Evolutionary conservation across 1,140 invertebrate genomes (phyloP).

Genomic region (Scaptomyza pallida): DNA sequence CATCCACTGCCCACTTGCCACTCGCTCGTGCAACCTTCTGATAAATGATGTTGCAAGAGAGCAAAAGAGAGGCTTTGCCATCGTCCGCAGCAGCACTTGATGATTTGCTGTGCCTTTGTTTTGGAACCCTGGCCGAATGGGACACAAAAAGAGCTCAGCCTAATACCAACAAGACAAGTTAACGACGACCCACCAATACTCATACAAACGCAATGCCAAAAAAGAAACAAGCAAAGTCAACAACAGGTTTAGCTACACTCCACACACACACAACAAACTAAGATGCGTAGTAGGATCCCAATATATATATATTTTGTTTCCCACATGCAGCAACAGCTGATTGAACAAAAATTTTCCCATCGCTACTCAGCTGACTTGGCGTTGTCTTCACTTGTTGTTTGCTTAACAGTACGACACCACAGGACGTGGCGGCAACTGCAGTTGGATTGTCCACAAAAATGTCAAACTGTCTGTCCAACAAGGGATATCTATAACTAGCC

Average conservation of each 20-base stretch:
- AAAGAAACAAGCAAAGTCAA: slow-evolving; percentile 74
- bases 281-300: slow-evolving; percentile 38
- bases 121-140: slow-evolving; percentile 3
- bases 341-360: slow-evolving; percentile 78
- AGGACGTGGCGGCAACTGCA: slow-evolving; percentile 67
- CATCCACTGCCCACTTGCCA: slow-evolving; percentile 66
- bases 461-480: slow-evolving; percentile 70
- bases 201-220: slow-evolving; percentile 1
- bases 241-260: slow-evolving; percentile 74
- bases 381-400: slow-evolving; percentile 71
- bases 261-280: not conserved
- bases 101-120: slow-evolving; percentile 74
- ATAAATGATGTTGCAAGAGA: slow-evolving; percentile 77
- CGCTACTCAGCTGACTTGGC: slow-evolving; percentile 67
- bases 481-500: slow-evolving; percentile 80
- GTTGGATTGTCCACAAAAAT: slow-evolving; percentile 72
- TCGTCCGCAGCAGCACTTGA: slow-evolving; percentile 66
- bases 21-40: slow-evolving; percentile 75
- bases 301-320: no score
- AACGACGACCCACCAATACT: slow-evolving; percentile 22
- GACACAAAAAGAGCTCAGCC: slow-evolving; percentile 50
- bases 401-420: slow-evolving; percentile 70
- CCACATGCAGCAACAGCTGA: slow-evolving; percentile 75
- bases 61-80: slow-evolving; percentile 23
- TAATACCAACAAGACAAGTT: slow-evolving; percentile 52